These are phyloP conservation scores for Stenodema calcarata DNA, from an alignment of 2,888 invertebrate species.

Conservation along the genomic window DNA sequence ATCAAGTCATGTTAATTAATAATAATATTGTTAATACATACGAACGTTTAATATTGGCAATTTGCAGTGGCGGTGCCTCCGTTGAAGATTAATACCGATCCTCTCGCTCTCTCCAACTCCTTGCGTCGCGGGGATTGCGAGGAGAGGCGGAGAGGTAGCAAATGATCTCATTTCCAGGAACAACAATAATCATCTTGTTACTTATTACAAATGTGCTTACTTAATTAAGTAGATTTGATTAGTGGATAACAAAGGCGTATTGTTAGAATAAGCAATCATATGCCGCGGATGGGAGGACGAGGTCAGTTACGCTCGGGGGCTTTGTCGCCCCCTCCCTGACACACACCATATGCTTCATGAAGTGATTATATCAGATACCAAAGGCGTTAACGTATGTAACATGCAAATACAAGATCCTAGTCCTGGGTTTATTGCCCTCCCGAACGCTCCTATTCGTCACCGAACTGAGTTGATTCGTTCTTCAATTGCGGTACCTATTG, in stretches of 20 bases:
- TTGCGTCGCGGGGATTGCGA: too few species aligned
- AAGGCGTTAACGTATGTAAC: too few species aligned
- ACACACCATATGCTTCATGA: background rate
- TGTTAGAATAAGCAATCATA: slow-evolving; percentile 38
- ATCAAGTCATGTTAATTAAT: slow-evolving; percentile 42
- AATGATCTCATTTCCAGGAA: slow-evolving; percentile 30
- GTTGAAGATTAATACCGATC: background rate
- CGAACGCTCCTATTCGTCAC: too few species aligned
- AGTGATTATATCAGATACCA: background rate
- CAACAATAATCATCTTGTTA: slow-evolving; percentile 27
- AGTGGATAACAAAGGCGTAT: slow-evolving; percentile 32
- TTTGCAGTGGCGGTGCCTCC: background rate
- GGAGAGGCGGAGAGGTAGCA: too few species aligned
- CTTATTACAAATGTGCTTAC: slow-evolving; percentile 34
- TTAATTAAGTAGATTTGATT: slow-evolving; percentile 40
- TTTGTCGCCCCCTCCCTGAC: background rate
- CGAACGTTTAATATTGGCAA: slow-evolving; percentile 35
- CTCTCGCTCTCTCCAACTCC: background rate
- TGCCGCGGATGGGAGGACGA: background rate
- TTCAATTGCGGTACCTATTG: too few species aligned
- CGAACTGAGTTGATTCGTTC: too few species aligned
- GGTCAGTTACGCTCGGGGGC: background rate
- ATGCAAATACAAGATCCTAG: too few species aligned
- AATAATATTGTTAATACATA: slow-evolving; percentile 44
- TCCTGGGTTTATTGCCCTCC: too few species aligned